Conservation (phyloP, 1,140 invertebrate species). For the Drosophila nigrodunni region DNA sequence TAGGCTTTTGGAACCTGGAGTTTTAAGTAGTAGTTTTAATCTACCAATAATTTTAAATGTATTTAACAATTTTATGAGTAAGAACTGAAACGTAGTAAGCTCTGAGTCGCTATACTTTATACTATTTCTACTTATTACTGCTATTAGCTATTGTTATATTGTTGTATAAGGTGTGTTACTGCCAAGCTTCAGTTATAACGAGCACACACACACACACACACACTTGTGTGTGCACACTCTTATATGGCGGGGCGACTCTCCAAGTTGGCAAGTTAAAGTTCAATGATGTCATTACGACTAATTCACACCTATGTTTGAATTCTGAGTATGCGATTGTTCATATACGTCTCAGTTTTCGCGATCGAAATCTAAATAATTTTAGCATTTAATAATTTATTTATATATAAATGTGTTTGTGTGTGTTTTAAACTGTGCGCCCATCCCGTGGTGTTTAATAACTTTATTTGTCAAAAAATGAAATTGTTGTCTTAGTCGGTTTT, state of each 20-base stretch:
- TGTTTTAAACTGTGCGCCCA: constrained; percentile 14
- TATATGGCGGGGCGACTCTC: constrained; percentile 31
- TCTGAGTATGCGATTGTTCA: constrained; percentile 52
- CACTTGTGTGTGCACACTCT: constrained; percentile 25
- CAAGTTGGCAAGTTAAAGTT: constrained; percentile 77
- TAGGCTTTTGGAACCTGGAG: background rate
- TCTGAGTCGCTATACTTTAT: background rate
- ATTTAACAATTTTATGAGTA: background rate
- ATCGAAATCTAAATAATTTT: constrained; percentile 64
- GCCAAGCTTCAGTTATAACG: constrained; percentile 74
- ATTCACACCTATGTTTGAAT: constrained; percentile 80
- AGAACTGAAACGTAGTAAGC: background rate
- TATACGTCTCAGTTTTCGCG: constrained; percentile 35
- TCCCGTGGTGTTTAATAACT: constrained; percentile 67
- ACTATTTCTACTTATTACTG: constrained; percentile 13
- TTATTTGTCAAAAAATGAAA: constrained; percentile 71
- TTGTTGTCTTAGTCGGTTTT: constrained; percentile 34
- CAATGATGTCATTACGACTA: constrained; percentile 82
- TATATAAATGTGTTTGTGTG: constrained; percentile 22
- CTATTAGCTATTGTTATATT: constrained; percentile 40
- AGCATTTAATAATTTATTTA: constrained; percentile 52
- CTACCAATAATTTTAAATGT: no score
- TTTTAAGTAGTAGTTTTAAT: background rate
- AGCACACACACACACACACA: constrained; percentile 40
- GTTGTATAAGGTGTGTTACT: constrained; percentile 68